Base-by-base conservation (phyloP, 2,888 invertebrate genomes). In the Pharmacophagus antenor region DNA sequence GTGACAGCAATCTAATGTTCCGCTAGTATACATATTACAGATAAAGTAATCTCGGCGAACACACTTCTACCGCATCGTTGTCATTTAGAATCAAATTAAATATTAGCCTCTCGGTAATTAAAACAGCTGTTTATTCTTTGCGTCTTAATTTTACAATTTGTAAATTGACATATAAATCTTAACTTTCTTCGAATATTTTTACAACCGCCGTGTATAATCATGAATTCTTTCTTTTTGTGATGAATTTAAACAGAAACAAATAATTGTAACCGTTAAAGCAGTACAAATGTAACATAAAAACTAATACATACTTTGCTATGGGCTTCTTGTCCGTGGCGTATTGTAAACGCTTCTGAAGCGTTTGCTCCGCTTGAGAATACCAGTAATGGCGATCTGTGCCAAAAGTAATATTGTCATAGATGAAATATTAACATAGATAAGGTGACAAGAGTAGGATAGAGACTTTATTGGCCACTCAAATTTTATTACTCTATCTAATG, bases 291-390 rank as follows among this genome's bases (percentile, higher is more conserved):
- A 15, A 37, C n/a, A 37, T n/a, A 31, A 7, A 37, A 37, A n/a
- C 20, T 22, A 21, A 47, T 64, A 83, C 91, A 85, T 74, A 91
- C 91, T 91, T 91, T 10, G 91, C 91, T 6, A 89, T 78, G 18
- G 91, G 88, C 63, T 87, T 87, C 66, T 87, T 88, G 58, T 88
- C 80, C 31, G 87, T 72, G 22, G 86, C 86, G 75, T 90, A 90
- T 58, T 87, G 89, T 5, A 92, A 80, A 15, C 92, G 84, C 70
- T 92, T 91, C 51, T 91, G 86, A 53, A 93, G 74, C 0, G 92
- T 92, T 69, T 89, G 87, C 67, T 92, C 87, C 1, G 92, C 92
- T 73, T 92, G 91, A 21, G 92, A 82, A 75, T 93, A 93, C 92
- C 92, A 93, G 71, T 92, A 92, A 66, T 91, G 88, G 63, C 91